Evolutionary conservation across 2,113 vertebrate species (phyloP).

Genomic region (Coptodon rendalli): DNA sequence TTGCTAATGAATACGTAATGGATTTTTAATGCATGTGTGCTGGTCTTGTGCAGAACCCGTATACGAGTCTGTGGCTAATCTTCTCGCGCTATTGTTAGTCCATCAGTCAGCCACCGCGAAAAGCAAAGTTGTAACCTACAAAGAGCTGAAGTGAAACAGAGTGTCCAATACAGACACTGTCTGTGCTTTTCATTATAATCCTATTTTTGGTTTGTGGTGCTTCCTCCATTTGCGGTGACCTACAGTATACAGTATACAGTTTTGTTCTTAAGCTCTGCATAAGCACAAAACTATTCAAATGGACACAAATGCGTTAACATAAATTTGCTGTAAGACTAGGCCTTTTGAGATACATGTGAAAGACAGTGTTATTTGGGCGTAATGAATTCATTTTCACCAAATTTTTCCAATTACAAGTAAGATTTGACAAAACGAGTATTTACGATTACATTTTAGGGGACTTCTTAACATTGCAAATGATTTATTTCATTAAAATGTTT

Average conservation of each 20-base stretch:
- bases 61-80: background rate
- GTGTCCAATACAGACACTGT: background rate
- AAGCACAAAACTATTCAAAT: background rate
- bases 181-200: background rate
- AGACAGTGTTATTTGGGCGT: background rate
- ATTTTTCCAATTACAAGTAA: background rate
- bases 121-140: background rate
- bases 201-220: background rate
- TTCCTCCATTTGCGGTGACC: background rate
- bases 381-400: background rate
- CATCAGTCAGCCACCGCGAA: background rate
- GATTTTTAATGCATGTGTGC: background rate
- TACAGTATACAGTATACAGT: background rate
- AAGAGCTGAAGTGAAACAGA: background rate
- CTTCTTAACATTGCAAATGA: background rate
- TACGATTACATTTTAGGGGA: background rate
- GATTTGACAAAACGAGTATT: background rate
- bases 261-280: background rate
- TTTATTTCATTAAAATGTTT: background rate
- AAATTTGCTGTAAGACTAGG: too few relatives aligned
- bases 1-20: background rate
- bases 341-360: too few relatives aligned
- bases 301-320: background rate
- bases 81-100: background rate
- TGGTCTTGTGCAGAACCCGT: background rate